Conservation (phyloP, 2,113 vertebrate genomes). For the Onychorhynchus coronatus region DNA sequence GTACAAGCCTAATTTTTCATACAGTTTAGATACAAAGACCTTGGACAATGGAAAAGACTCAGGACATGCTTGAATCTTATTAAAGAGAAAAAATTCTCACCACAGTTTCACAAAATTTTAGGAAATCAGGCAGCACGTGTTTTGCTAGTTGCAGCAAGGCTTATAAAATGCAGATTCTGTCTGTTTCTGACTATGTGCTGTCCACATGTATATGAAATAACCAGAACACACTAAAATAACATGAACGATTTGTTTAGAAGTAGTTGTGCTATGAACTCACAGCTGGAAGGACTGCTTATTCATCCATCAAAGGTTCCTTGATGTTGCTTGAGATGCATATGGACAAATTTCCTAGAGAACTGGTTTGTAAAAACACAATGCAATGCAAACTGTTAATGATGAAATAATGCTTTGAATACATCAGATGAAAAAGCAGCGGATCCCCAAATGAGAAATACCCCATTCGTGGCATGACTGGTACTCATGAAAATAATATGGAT, state of each 20-base stretch:
- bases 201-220: neutral
- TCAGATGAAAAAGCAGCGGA: neutral
- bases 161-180: neutral
- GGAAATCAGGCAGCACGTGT: neutral
- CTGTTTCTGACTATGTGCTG: neutral
- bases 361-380: neutral
- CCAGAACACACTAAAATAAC: neutral
- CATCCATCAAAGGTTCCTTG: neutral
- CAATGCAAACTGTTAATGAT: neutral
- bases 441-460: neutral
- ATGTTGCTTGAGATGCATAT: neutral
- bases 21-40: neutral
- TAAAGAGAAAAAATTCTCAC: neutral
- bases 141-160: neutral
- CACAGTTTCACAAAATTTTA: neutral
- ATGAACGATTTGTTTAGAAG: neutral
- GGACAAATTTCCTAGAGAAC: neutral
- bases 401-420: neutral
- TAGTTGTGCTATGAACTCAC: neutral
- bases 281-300: neutral
- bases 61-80: neutral
- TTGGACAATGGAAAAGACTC: neutral
- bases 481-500: neutral
- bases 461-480: neutral
- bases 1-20: neutral